These are phyloP conservation scores for Thalassaphorura encarpata DNA, from an alignment of 1,140 invertebrate species.

Conservation along the genomic window DNA sequence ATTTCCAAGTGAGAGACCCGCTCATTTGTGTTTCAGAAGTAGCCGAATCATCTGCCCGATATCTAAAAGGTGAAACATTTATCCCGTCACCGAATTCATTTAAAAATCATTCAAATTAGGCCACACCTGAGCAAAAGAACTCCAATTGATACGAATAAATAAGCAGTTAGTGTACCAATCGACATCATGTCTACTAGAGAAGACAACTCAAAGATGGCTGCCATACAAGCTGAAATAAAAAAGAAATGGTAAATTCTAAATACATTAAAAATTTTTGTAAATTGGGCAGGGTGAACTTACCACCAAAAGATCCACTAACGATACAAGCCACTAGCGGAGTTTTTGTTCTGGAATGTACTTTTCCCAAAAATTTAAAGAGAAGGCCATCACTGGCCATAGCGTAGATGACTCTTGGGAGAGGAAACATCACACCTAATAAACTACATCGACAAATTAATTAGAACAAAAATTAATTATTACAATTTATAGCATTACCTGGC, in stretches of 20 bases:
- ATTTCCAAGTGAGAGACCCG: no score
- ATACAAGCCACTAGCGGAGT: conserved; percentile 75
- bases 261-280: conserved; percentile 36
- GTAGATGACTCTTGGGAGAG: conserved; percentile 64
- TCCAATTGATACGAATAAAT: conserved; percentile 79
- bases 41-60: conserved; percentile 28
- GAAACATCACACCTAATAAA: conserved; percentile 67
- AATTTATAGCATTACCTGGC: conserved; percentile 39
- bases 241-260: neutral
- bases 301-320: conserved; percentile 65
- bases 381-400: conserved; percentile 84
- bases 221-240: conserved; percentile 67
- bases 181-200: conserved; percentile 92
- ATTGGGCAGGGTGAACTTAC: conserved; percentile 37
- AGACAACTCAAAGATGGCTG: conserved; percentile 72
- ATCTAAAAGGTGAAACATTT: conserved; percentile 24
- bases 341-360: conserved; percentile 57
- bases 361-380: conserved; percentile 61
- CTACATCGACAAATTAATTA: conserved; percentile 49
- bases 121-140: conserved; percentile 68
- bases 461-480: conserved; percentile 64
- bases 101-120: neutral
- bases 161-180: conserved; percentile 85
- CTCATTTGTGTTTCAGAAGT: no score
- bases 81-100: no score